These are phyloP conservation scores for Nymphalis urticae DNA, from an alignment of 2,888 invertebrate genomes.

Conservation along the genomic window DNA sequence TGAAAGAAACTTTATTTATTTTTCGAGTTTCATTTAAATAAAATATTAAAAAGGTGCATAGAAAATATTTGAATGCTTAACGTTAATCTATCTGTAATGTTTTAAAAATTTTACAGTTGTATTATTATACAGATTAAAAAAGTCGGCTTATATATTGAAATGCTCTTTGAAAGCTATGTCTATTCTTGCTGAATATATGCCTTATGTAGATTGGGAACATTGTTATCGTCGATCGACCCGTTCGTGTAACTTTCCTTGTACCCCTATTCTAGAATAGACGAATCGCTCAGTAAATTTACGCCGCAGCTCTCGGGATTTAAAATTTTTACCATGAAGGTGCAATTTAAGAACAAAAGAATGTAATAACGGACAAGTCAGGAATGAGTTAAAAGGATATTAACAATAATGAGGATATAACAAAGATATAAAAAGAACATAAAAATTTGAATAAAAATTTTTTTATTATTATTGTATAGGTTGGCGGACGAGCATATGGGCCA, in stretches of 20 bases:
- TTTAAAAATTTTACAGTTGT: neutral
- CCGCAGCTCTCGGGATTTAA: neutral
- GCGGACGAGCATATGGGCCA: too few relatives aligned
- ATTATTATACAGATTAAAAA: neutral
- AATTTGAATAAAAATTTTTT: too few relatives aligned
- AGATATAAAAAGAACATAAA: neutral
- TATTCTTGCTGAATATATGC: neutral
- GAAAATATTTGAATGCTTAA: too few relatives aligned
- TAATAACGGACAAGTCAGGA: neutral
- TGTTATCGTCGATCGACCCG: neutral
- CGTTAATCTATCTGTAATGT: too few relatives aligned
- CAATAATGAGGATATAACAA: too few relatives aligned
- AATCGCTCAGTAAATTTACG: neutral
- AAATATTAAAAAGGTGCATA: too few relatives aligned
- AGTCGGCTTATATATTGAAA: neutral
- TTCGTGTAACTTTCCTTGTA: conserved; percentile 2
- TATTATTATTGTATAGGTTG: too few relatives aligned
- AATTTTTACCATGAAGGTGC: neutral
- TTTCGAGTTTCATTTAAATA: too few relatives aligned
- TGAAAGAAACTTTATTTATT: too few relatives aligned
- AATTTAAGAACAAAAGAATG: neutral
- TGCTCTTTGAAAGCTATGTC: neutral
- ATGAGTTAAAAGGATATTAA: neutral
- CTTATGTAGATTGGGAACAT: conserved; percentile 1
- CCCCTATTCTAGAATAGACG: conserved; percentile 1